Conservation (phyloP, 2,888 invertebrate species). For the Harpalus rubripes region DNA sequence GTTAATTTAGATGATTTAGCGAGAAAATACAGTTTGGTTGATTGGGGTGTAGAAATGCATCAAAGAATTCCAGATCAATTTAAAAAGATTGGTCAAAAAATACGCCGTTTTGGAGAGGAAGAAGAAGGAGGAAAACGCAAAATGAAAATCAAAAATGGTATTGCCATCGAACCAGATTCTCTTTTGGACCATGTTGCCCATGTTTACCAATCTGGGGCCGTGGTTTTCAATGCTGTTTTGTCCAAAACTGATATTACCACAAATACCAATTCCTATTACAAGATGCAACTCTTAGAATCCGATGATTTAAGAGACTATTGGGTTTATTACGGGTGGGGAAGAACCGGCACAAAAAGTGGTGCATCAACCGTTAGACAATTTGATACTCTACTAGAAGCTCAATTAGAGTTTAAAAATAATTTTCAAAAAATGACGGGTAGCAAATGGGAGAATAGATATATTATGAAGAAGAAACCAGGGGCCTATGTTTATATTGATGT, state of each 20-base stretch:
- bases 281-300: constrained; percentile 59
- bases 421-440: constrained; percentile 47
- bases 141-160: constrained; percentile 52
- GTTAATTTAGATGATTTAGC: constrained; percentile 5
- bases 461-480: constrained; percentile 44
- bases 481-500: constrained; percentile 53
- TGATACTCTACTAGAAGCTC: constrained; percentile 2
- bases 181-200: constrained; percentile 54
- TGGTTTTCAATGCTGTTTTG: constrained; percentile 55
- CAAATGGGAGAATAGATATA: constrained; percentile 43
- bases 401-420: constrained; percentile 41
- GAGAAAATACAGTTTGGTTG: constrained; percentile 30
- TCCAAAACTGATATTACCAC: constrained; percentile 19
- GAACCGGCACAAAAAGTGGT: constrained; percentile 50
- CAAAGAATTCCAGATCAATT: constrained; percentile 50
- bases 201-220: constrained; percentile 55
- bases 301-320: constrained; percentile 43
- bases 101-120: not conserved
- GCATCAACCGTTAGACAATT: constrained; percentile 23
- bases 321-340: constrained; percentile 54
- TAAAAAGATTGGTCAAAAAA: constrained; percentile 1
- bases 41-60: constrained; percentile 57
- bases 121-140: constrained; percentile 54
- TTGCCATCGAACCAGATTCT: constrained; percentile 64
- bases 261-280: constrained; percentile 56